Percentiles rank a stretch among this genome's conserved stretches.
Evolutionary conservation across 1,140 invertebrate genomes (phyloP).

Genomic region (Hydropsyche tenuis): DNA sequence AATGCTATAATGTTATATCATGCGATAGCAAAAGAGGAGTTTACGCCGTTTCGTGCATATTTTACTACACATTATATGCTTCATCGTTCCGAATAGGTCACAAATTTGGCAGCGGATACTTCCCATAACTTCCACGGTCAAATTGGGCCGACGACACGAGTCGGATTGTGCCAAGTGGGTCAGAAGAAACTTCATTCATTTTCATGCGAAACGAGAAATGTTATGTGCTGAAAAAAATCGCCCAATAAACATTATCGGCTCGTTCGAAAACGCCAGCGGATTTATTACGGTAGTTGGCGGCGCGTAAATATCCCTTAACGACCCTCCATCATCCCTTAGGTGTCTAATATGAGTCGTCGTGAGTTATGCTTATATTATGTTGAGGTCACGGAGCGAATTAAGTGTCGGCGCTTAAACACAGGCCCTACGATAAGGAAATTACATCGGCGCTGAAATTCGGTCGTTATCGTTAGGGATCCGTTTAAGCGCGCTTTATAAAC

Average conservation of each 20-base stretch:
- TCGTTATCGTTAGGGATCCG: constrained; percentile 15
- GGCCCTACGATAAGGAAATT: constrained; percentile 9
- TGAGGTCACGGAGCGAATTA: constrained; percentile 10
- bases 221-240: too few relatives aligned
- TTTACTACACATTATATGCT: background rate
- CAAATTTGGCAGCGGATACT: constrained; percentile 12
- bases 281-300: background rate
- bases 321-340: background rate
- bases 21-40: background rate
- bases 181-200: constrained; percentile 4
- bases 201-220: background rate
- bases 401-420: background rate
- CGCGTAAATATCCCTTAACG: constrained; percentile 2
- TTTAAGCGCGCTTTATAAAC: background rate
- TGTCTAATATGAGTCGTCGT: constrained; percentile 17
- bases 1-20: too few relatives aligned
- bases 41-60: background rate
- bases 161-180: constrained; percentile 19
- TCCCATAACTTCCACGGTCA: constrained; percentile 6
- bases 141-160: background rate
- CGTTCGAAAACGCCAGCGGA: too few relatives aligned
- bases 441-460: constrained; percentile 7
- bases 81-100: background rate
- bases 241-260: too few relatives aligned
- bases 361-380: constrained; percentile 1